phyloP scores from a whole-genome alignment of 2,888 invertebrate genomes.

The Lasioglossum zephyrum region DNA sequence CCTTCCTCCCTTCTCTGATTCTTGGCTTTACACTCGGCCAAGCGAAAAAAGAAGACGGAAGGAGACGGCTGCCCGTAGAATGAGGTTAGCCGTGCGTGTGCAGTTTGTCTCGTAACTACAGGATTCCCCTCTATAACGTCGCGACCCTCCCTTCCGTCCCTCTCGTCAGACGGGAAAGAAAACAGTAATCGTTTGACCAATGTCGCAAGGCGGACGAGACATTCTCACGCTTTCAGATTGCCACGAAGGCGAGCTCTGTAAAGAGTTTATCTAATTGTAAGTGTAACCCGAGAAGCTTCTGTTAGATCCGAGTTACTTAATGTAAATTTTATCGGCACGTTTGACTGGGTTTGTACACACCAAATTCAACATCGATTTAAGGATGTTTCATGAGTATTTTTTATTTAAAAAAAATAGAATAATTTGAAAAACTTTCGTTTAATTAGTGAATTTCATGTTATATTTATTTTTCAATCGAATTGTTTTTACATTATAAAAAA shows the following conservation, averaged over 20 bases:
- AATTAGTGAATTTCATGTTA: too few relatives aligned
- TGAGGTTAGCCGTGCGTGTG: constrained; percentile 37
- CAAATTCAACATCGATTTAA: too few relatives aligned
- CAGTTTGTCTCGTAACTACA: constrained; percentile 22
- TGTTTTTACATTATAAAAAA: too few relatives aligned
- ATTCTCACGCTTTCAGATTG: background rate
- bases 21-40: constrained; percentile 60
- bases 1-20: constrained; percentile 47
- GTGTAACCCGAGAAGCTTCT: background rate
- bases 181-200: background rate
- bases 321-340: background rate
- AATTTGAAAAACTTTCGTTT: too few relatives aligned
- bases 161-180: background rate
- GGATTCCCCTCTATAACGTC: background rate
- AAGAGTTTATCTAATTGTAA: too few relatives aligned
- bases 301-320: background rate
- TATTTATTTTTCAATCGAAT: too few relatives aligned
- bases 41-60: constrained; percentile 59
- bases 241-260: background rate
- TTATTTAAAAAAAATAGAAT: too few relatives aligned
- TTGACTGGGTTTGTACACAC: too few relatives aligned
- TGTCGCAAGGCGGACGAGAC: background rate
- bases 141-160: background rate
- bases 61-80: constrained; percentile 25
- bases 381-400: too few relatives aligned